Evolutionary conservation across 2,113 vertebrate species (phyloP).

Genomic region (Pomatostomus ruficeps): DNA sequence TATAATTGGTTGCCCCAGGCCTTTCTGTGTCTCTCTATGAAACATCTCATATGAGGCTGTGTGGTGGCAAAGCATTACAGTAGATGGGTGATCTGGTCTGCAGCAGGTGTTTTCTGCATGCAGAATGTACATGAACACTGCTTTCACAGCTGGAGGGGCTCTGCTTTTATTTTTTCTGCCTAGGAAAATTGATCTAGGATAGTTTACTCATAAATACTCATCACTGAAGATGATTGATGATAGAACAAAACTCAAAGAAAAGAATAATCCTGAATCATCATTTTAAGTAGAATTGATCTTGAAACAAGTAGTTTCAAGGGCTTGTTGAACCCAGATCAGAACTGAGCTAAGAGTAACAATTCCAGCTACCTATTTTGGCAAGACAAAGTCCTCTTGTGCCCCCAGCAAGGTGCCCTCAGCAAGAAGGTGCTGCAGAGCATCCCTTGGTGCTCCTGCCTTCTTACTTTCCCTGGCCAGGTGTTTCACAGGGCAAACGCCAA

Average conservation of each 20-base stretch:
- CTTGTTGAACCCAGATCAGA: background rate
- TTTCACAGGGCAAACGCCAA: background rate
- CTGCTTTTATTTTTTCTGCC: background rate
- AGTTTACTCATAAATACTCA: background rate
- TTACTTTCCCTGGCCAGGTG: fast-evolving
- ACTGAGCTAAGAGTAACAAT: background rate
- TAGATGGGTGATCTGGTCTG: background rate
- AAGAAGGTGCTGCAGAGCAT: background rate
- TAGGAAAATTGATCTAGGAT: background rate
- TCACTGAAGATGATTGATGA: background rate
- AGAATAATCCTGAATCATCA: background rate
- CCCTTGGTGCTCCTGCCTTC: fast-evolving
- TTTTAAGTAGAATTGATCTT: background rate
- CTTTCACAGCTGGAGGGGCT: background rate
- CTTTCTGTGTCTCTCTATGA: background rate
- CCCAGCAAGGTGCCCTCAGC: fast-evolving
- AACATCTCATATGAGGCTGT: background rate
- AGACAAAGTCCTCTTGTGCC: background rate
- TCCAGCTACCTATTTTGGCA: background rate
- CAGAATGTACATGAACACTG: background rate
- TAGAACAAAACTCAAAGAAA: background rate
- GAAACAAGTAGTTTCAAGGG: background rate
- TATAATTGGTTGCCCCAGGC: conserved; percentile 6
- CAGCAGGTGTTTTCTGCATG: background rate
- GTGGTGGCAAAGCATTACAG: background rate